Evolutionary conservation across 2,797 vertebrate genomes (phyloP), one percentile per base, ranked within the genome.

Genomic region (Gouania willdenowi): DNA sequence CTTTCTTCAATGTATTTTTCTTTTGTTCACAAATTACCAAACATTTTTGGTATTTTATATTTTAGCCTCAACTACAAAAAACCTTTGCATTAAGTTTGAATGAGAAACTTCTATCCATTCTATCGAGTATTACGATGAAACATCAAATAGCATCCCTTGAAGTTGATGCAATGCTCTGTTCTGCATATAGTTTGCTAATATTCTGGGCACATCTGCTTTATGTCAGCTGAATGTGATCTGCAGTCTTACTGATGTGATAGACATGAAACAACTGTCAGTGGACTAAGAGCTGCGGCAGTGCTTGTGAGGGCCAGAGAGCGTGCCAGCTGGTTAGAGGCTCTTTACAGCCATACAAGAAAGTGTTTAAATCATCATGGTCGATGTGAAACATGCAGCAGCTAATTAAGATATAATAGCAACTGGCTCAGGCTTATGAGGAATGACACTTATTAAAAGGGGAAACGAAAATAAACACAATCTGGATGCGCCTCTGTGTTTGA

Each of bases 181-280:
- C 27, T 49, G 45, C 35, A 29, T 41, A 46, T 53, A 49, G 50
- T 21, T 35, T 33, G 24, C 19, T 64, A 40, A 41, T 27, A 46
- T 40, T 68, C 10, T 1, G 36, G 32, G 38, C 42, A 47, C 51
- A 61, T 75, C 54, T 64, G 56, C 57, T 66, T 65, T 61, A 31
- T 56, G 65, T 48, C 47, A 21, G 57, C 18, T 39, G 20, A 25
- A 59, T 27, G 41, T 53, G 57, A 50, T 63, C 26, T 50, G 37
- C 53, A 54, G 45, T 53, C 11, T 39, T 6, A 24, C 26, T 29
- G 33, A 54, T 60, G 54, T 58, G 56, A 62, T 45, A 19, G 51
- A 64, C 36, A 26, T 40, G 44, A 60, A 65, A 55, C 48, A 54
- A 57, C 32, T 58, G 63, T 59, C 39, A 37, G 42, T 4, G 5